Percentiles rank a stretch among this genome's conserved stretches.
Evolutionary conservation across 2,113 vertebrate genomes (phyloP).

Genomic region (Lynx canadensis): DNA sequence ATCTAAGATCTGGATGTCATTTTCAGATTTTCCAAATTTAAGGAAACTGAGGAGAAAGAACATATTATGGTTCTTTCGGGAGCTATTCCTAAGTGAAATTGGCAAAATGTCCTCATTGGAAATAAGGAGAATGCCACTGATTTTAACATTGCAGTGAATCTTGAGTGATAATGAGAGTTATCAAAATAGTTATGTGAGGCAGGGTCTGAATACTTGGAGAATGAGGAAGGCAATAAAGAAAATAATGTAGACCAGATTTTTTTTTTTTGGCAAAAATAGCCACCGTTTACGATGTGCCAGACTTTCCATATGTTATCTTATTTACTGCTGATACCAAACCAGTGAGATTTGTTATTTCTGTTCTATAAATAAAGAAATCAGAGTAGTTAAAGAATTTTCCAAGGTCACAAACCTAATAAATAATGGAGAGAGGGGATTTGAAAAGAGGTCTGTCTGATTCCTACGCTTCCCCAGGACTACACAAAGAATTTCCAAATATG

Average conservation of each 20-base stretch:
- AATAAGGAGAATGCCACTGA: not conserved
- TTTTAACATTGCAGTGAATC: conserved; percentile 32
- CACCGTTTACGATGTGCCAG: conserved; percentile 59
- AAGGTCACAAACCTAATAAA: conserved; percentile 54
- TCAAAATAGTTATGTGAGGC: conserved; percentile 7
- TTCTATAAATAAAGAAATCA: conserved; percentile 63
- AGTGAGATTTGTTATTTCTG: conserved; percentile 45
- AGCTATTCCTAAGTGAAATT: conserved; percentile 56
- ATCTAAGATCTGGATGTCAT: conserved; percentile 42
- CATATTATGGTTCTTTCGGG: conserved; percentile 24
- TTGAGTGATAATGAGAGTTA: conserved; percentile 41
- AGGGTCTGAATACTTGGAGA: conserved; percentile 26
- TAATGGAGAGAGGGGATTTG: not conserved
- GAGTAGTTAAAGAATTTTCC: conserved; percentile 55
- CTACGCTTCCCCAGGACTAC: not conserved
- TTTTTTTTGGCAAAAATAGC: conserved; percentile 40
- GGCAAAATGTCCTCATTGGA: conserved; percentile 22
- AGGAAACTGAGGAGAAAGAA: conserved; percentile 18
- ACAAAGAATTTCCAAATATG: conserved; percentile 32
- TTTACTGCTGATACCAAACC: conserved; percentile 41
- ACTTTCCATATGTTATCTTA: conserved; percentile 63
- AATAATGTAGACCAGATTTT: conserved; percentile 24
- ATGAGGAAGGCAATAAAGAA: conserved; percentile 19
- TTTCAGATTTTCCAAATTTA: conserved; percentile 59
- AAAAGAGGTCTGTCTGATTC: conserved; percentile 31